These are phyloP conservation scores for Papilio polytes DNA, from an alignment of 1,140 invertebrate species.

Conservation along the genomic window DNA sequence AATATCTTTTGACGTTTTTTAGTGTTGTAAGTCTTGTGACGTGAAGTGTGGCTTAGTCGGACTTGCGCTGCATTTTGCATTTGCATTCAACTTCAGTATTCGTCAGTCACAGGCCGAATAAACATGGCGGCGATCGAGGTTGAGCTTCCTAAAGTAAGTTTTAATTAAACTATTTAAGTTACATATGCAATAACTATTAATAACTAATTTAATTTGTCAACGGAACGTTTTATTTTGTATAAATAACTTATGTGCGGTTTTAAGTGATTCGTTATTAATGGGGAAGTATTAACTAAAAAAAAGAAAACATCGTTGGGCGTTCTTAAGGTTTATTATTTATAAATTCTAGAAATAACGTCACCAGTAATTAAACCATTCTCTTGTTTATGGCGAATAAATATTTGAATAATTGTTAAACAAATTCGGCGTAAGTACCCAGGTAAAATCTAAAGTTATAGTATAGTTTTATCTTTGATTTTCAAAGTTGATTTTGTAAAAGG, in stretches of 20 bases:
- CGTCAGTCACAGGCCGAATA: constrained; percentile 59
- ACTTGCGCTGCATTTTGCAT: constrained; percentile 28
- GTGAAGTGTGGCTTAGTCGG: constrained; percentile 46
- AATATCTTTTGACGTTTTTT: constrained; percentile 2
- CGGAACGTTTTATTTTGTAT: neutral
- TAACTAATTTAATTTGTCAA: neutral
- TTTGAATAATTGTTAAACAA: neutral
- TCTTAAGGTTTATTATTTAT: constrained; percentile 28
- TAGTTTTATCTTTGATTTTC: constrained; percentile 28
- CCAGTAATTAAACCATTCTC: neutral
- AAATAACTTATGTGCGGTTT: neutral
- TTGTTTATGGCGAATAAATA: neutral
- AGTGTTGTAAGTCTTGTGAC: constrained; percentile 42
- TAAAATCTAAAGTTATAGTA: neutral
- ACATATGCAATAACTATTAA: neutral
- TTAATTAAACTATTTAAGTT: constrained; percentile 39
- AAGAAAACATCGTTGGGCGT: constrained; percentile 39
- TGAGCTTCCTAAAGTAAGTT: constrained; percentile 75
- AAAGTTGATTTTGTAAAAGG: constrained; percentile 73
- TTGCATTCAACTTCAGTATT: constrained; percentile 51
- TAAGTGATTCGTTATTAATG: neutral
- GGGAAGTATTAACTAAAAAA: neutral
- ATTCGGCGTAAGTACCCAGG: neutral
- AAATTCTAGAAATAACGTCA: constrained; percentile 31
- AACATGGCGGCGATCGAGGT: constrained; percentile 81